Conservation (phyloP, 2,888 invertebrate species). For the Agrotis ipsilon region DNA sequence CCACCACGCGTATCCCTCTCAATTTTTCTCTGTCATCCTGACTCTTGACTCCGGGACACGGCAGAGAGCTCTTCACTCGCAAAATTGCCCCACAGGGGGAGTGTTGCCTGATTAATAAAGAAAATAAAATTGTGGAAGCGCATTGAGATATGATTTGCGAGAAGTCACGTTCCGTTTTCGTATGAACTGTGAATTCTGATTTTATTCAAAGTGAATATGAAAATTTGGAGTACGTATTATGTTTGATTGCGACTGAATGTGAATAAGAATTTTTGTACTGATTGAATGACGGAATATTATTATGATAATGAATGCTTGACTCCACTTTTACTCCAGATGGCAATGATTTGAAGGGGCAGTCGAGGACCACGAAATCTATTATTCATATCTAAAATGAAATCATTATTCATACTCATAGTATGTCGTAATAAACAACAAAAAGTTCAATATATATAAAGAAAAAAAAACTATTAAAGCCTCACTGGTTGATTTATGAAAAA, state of each 20-base stretch:
- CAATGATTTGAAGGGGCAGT: background rate
- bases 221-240: slow-evolving; percentile 40
- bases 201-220: slow-evolving; percentile 68
- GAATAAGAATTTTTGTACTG: slow-evolving; percentile 30
- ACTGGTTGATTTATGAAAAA: background rate
- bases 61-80: slow-evolving; percentile 81
- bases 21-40: slow-evolving; percentile 83
- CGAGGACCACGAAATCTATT: slow-evolving; percentile 3
- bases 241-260: slow-evolving; percentile 63
- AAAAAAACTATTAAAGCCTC: background rate
- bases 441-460: background rate
- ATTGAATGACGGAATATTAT: slow-evolving; percentile 43
- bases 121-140: slow-evolving; percentile 80
- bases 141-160: slow-evolving; percentile 75
- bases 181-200: slow-evolving; percentile 65
- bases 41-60: slow-evolving; percentile 81
- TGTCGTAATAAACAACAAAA: slow-evolving; percentile 10
- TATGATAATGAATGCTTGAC: slow-evolving; percentile 24
- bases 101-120: slow-evolving; percentile 85
- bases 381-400: slow-evolving; percentile 22
- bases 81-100: slow-evolving; percentile 82
- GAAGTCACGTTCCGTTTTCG: slow-evolving; percentile 73
- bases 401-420: slow-evolving; percentile 10
- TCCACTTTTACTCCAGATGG: slow-evolving; percentile 10
- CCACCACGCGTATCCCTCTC: slow-evolving; percentile 71